phyloP scores from a whole-genome alignment of 2,797 vertebrate genomes.

The Tolypeutes matacus region DNA sequence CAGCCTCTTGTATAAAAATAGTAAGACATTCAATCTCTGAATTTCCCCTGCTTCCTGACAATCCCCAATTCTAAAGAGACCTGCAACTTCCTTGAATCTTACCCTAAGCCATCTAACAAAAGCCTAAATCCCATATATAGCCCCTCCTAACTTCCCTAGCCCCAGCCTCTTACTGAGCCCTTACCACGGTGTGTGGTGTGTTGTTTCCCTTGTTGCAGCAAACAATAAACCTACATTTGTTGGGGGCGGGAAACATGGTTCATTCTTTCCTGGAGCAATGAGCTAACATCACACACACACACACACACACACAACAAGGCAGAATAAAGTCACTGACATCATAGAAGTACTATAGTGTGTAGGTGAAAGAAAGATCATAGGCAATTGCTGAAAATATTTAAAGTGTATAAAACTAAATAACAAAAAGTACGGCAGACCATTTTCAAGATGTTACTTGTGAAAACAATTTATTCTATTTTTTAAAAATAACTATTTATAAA shows the following conservation, averaged over 20 bases:
- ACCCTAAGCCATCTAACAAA: neutral
- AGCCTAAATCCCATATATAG: too few relatives aligned
- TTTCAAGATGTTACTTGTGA: too few relatives aligned
- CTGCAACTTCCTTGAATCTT: neutral
- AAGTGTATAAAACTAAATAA: too few relatives aligned
- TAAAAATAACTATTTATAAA: slow-evolving; percentile 91
- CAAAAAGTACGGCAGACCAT: too few relatives aligned
- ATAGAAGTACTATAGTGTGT: neutral
- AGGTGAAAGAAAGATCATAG: neutral
- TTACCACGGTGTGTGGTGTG: neutral
- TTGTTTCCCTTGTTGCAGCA: neutral
- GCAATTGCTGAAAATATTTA: too few relatives aligned
- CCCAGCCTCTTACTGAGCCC: too few relatives aligned
- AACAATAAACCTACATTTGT: neutral
- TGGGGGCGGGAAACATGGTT: neutral
- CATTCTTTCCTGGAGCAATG: neutral
- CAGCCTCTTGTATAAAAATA: neutral
- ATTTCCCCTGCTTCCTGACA: neutral
- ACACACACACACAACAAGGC: neutral
- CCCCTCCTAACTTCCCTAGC: too few relatives aligned
- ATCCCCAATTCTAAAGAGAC: neutral
- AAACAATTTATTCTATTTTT: too few relatives aligned
- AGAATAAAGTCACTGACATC: neutral
- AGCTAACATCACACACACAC: neutral
- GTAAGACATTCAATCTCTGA: neutral